phyloP scores from a whole-genome alignment of 2,797 vertebrate genomes.

The Sarcoramphus papa region DNA sequence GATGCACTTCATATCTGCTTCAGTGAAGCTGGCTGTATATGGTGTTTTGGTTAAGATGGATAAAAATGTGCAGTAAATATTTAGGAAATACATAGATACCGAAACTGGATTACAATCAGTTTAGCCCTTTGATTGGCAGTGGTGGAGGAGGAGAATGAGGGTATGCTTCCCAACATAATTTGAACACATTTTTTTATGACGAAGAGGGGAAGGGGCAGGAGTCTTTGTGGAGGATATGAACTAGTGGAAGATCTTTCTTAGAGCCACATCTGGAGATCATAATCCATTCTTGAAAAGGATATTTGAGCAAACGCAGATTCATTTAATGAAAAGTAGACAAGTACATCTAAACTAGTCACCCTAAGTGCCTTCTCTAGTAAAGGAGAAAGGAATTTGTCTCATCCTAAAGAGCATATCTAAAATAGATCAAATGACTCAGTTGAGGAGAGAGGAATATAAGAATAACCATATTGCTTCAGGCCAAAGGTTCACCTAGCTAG shows the following conservation, averaged over 20 bases:
- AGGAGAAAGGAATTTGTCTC: background rate
- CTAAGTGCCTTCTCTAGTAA: background rate
- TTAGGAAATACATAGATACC: background rate
- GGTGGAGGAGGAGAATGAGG: background rate
- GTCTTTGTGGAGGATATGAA: background rate
- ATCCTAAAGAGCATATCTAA: background rate
- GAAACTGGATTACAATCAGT: background rate
- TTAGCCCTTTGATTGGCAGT: background rate
- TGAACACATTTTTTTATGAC: background rate
- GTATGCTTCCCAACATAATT: background rate
- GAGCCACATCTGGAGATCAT: background rate
- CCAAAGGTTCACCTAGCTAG: background rate
- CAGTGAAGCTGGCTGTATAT: background rate
- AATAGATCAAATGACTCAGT: background rate
- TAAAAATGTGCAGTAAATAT: background rate
- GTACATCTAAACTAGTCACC: background rate
- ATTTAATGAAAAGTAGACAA: background rate
- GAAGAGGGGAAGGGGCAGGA: background rate
- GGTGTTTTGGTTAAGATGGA: background rate
- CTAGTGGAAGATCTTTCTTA: background rate
- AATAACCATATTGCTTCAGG: background rate
- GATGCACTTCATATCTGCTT: background rate
- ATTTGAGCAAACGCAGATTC: background rate
- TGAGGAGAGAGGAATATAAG: background rate
- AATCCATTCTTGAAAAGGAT: background rate